Conservation (phyloP, 2,797 vertebrate genomes). For the Halcyon chelicuti region DNA sequence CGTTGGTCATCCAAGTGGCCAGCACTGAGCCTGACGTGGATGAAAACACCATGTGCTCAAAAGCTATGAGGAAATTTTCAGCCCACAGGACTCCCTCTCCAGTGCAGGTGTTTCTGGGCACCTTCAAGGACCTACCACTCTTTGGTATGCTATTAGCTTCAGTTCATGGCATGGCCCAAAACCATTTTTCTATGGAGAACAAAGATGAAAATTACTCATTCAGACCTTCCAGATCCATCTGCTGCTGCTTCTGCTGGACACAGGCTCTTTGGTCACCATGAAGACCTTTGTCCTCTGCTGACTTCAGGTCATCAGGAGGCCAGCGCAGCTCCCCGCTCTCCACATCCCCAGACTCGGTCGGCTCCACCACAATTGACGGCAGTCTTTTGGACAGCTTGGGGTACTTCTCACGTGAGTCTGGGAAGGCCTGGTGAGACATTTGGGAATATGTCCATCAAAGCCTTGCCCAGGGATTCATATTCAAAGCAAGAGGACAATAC, state of each 20-base stretch:
- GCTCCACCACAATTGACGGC: conserved; percentile 91
- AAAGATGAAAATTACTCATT: not conserved
- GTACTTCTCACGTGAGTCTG: conserved; percentile 86
- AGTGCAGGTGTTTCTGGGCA: not conserved
- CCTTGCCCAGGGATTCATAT: not conserved
- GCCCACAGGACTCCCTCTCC: not conserved
- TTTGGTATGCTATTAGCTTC: not conserved
- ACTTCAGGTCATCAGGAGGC: conserved; percentile 87
- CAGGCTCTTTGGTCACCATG: conserved; percentile 71
- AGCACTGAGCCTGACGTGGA: not conserved
- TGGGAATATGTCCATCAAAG: not conserved
- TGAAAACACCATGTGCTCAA: not conserved
- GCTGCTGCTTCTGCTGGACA: conserved; percentile 63
- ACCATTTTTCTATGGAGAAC: not conserved
- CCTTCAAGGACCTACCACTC: not conserved
- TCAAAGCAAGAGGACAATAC: not conserved
- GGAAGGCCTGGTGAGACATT: conserved; percentile 80
- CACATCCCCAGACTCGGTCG: conserved; percentile 85
- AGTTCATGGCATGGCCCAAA: not conserved
- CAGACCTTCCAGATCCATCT: conserved; percentile 76
- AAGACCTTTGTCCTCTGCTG: conserved; percentile 77
- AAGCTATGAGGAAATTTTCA: not conserved
- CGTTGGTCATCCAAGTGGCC: not conserved
- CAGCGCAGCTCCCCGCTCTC: conserved; percentile 92
- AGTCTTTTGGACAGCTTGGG: conserved; percentile 90